Evolutionary conservation across 2,888 invertebrate species (phyloP).

Genomic region (Eupeodes latifasciatus): DNA sequence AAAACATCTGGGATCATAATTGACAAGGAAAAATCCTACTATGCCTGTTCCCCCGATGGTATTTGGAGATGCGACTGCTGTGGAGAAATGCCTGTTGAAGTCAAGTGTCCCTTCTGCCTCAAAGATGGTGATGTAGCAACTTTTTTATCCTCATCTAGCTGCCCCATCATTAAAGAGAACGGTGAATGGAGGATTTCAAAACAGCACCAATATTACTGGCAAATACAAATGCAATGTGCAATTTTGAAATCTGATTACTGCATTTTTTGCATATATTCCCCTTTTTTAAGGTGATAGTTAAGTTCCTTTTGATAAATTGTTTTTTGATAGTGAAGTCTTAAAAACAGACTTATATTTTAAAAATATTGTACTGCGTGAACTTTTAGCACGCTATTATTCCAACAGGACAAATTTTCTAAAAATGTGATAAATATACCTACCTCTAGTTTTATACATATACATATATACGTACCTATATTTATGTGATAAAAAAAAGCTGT

Average conservation of each 20-base stretch:
- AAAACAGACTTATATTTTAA: too few relatives aligned
- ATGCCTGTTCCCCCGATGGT: constrained; percentile 16
- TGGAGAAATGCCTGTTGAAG: constrained; percentile 7
- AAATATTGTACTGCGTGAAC: too few relatives aligned
- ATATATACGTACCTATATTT: too few relatives aligned
- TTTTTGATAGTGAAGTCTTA: too few relatives aligned
- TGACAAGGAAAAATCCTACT: constrained; percentile 3
- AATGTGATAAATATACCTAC: too few relatives aligned
- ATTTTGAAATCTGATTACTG: constrained; percentile 9
- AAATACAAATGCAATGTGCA: constrained; percentile 19
- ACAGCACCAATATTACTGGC: not conserved
- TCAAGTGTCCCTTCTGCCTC: constrained; percentile 20
- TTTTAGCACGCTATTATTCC: too few relatives aligned
- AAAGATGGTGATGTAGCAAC: constrained; percentile 27
- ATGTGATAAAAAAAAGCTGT: too few relatives aligned
- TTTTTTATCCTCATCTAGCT: constrained; percentile 18
- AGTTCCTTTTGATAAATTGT: too few relatives aligned
- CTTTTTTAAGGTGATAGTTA: not conserved
- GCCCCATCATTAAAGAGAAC: constrained; percentile 26
- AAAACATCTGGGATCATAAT: not conserved
- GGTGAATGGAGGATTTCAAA: constrained; percentile 29
- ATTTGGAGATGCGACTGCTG: constrained; percentile 21
- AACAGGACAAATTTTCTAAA: too few relatives aligned
- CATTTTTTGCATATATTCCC: constrained; percentile 16
- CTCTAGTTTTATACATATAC: too few relatives aligned